Percentiles rank a stretch among this genome's conserved stretches.
Evolutionary conservation across 2,888 invertebrate species (phyloP).

Genomic region (Lissocephala sabroskyi): DNA sequence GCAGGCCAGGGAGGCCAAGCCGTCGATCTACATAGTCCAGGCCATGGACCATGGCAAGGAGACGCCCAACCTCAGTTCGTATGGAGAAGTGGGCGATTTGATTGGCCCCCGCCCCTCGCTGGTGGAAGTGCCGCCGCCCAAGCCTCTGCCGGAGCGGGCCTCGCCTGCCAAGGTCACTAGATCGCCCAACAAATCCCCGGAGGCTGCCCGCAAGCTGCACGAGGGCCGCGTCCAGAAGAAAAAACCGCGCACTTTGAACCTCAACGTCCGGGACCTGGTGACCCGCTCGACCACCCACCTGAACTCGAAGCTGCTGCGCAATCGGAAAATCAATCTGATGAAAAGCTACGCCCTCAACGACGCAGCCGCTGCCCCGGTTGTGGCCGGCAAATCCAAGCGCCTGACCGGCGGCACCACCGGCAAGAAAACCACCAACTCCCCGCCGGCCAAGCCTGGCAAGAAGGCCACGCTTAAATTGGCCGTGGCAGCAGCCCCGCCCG

Average conservation of each 20-base stretch:
- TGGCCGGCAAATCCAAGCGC: slow-evolving; percentile 19
- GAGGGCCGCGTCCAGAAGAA: not conserved
- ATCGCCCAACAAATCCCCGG: not conserved
- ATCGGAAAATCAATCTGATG: slow-evolving; percentile 52
- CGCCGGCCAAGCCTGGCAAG: slow-evolving; percentile 11
- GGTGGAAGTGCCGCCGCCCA: too few species aligned
- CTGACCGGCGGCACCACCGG: slow-evolving; percentile 27
- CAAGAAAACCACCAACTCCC: slow-evolving; percentile 9
- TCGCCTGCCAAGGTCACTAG: not conserved
- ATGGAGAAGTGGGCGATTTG: not conserved
- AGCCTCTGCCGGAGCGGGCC: not conserved
- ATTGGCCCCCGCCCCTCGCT: slow-evolving; percentile 5
- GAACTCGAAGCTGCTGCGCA: slow-evolving; percentile 57
- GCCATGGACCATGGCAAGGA: slow-evolving; percentile 30
- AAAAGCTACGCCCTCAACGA: slow-evolving; percentile 43
- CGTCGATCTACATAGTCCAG: slow-evolving; percentile 67
- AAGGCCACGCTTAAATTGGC: slow-evolving; percentile 17
- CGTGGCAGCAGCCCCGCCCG: not conserved
- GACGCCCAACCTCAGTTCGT: not conserved
- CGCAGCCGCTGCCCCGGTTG: not conserved
- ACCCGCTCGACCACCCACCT: slow-evolving; percentile 50
- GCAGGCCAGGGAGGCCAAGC: slow-evolving; percentile 60
- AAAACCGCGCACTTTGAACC: slow-evolving; percentile 7
- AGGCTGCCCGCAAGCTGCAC: not conserved
- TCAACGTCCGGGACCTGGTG: slow-evolving; percentile 33